These are phyloP conservation scores for Ophion ventricosus DNA, from an alignment of 2,888 invertebrate genomes.

Conservation along the genomic window DNA sequence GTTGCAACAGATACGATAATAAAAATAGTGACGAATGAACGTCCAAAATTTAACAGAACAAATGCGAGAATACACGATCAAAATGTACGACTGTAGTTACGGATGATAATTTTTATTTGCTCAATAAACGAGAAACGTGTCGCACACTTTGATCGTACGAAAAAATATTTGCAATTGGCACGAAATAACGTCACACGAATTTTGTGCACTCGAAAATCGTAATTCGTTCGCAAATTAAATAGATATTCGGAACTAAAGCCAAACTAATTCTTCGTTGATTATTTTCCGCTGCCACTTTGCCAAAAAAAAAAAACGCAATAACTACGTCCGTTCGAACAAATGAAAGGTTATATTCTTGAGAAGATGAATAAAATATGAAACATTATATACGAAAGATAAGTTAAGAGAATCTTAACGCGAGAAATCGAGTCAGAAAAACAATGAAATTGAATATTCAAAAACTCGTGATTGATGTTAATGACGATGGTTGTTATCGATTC, in stretches of 20 bases:
- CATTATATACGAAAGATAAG: background rate
- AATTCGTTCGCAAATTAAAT: background rate
- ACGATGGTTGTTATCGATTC: background rate
- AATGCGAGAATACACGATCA: conserved; percentile 7
- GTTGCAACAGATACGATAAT: conserved; percentile 50
- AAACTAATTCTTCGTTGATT: background rate
- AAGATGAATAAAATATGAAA: conserved; percentile 11
- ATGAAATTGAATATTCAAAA: background rate
- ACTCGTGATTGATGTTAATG: background rate
- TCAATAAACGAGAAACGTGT: conserved; percentile 58
- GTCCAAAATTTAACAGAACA: conserved; percentile 42
- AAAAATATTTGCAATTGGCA: conserved; percentile 37
- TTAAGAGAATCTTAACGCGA: no score
- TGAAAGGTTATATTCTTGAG: conserved; percentile 49
- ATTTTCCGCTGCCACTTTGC: conserved; percentile 24
- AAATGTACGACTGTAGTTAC: conserved; percentile 38
- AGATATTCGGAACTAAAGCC: background rate
- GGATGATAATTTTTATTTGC: conserved; percentile 61
- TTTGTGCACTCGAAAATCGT: background rate
- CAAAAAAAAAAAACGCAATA: conserved; percentile 2
- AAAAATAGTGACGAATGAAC: conserved; percentile 47
- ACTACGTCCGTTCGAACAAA: conserved; percentile 15
- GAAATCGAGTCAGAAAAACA: background rate
- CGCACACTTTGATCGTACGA: conserved; percentile 45
- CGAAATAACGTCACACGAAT: background rate